Base-by-base conservation (phyloP, 2,888 invertebrate genomes). In the Eugnorisma glareosa region DNA sequence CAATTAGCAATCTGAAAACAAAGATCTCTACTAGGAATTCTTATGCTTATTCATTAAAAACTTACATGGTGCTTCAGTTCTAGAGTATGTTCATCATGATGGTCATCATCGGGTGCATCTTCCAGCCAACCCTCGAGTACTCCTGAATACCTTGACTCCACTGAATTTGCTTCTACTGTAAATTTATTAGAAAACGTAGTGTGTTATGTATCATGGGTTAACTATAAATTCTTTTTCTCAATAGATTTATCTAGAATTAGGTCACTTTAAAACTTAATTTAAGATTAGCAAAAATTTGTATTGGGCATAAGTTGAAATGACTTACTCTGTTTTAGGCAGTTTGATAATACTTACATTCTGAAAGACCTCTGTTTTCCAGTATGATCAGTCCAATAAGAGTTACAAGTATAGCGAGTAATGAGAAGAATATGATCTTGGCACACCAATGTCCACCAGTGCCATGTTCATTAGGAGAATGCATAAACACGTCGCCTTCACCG, bases 381-480 rank as follows among this genome's bases (percentile, higher is more conserved):
- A 98, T 98, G 81, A 98, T 98, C 72, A 98, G 94, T 78, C 98
- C 98, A 92, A 98, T 97, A 77, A 98, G 97, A 67, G 98, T 97
- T 79, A 98, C 94, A 51, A 99, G 97, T 75, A 98, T 97, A 69
- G 98, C 97, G 86, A 98, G 97, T 43, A 99, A 94, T 2, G 97
- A 95, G 91, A 98, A 98, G 94, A 99, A 99, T 89, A 98, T 97
- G 75, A 98, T 97, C 95, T 98, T 98, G 54, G 98, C 98, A 94
- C 98, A 98, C 97, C 98, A 98, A 91, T 98, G 98, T 51, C 98
- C 98, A 64, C 98, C 98, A 28, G 98, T 98, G 66, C 97, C 97
- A 88, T 97, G 97, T 63, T 98, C 98, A 87, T 98, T 97, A 70
- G 98, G 97, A 40, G 98, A 97, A 92, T 98, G 98, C 91, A 98